Base-by-base conservation (phyloP, 2,113 vertebrate species). In the Cephalophus harveyi region DNA sequence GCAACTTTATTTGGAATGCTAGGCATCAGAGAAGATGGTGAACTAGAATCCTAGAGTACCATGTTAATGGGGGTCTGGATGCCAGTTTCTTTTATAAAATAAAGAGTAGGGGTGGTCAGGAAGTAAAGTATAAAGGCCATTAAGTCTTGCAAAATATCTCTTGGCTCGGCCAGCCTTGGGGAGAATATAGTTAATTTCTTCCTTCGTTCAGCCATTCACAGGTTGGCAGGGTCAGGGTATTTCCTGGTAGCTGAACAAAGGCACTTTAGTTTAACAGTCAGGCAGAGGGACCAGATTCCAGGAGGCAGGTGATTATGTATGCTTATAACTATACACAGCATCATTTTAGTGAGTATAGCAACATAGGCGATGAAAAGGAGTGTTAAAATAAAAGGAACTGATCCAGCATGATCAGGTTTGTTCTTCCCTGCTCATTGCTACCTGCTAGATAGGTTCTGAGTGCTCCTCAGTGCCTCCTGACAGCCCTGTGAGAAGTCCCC, bases 11-110 rank as follows among this genome's bases (percentile, higher is more conserved):
- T 14, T 43, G 71, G 40, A 76, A 76, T 43, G 71, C 40, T 43
- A 27, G 40, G 71, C 23, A 0, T 76, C 40, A 76, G 2, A 43
- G 12, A 76, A 76, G 40, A 27, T 43, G 40, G 71, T 0, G 0
- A 43, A 27, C 71, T 27, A 43, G 40, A 76, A 23, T 27, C 21
- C 36, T 27, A 76, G 71, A 43, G 40, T 43, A 1, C 40, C 3
- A 27, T 15, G 36, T 43, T 76, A 43, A 27, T 43, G 23, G 40
- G 40, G 40, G 71, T 43, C 71, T 76, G 71, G 23, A 43, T 76
- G 36, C 71, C 40, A 76, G 36, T 76, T 76, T 14, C 71, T 76
- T 76, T 76, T 43, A 76, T 76, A 76, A 27, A 76, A 43, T 27
- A 76, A 43, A 76, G 11, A 43, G 6, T 7, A 6, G 23, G 23